Evolutionary conservation across 2,888 invertebrate species (phyloP).

Genomic region (Diplazon laetatorius): DNA sequence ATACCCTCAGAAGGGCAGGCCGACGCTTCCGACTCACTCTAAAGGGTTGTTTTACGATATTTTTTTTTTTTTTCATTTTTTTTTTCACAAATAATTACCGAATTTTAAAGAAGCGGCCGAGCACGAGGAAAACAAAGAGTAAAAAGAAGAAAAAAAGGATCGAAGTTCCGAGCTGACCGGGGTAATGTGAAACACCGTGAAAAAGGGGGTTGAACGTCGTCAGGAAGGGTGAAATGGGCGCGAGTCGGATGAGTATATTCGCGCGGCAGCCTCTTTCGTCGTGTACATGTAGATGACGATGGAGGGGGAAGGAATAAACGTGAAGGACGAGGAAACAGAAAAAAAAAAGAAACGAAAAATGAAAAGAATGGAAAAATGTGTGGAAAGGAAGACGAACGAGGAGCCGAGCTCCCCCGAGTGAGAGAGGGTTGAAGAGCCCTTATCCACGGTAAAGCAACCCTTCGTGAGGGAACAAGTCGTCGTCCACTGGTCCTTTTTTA

Average conservation of each 20-base stretch:
- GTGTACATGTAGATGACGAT: neutral
- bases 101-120: constrained; percentile 74
- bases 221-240: neutral
- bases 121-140: constrained; percentile 65
- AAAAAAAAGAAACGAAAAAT: constrained; percentile 27
- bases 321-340: constrained; percentile 21
- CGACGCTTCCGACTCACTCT: neutral
- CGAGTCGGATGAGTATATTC: constrained; percentile 31
- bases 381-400: constrained; percentile 4
- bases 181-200: constrained; percentile 64
- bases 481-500: constrained; percentile 16
- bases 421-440: constrained; percentile 38
- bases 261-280: constrained; percentile 19
- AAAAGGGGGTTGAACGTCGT: constrained; percentile 1
- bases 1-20: neutral
- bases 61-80: no score
- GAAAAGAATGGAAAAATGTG: neutral
- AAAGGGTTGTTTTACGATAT: neutral
- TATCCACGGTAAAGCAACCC: constrained; percentile 36
- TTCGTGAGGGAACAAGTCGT: constrained; percentile 38
- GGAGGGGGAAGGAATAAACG: neutral
- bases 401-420: constrained; percentile 17
- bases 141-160: constrained; percentile 34
- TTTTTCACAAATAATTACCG: constrained; percentile 76
- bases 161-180: constrained; percentile 46